These are phyloP conservation scores for Ramphastos sulfuratus DNA, from an alignment of 2,113 vertebrate species.

Conservation along the genomic window DNA sequence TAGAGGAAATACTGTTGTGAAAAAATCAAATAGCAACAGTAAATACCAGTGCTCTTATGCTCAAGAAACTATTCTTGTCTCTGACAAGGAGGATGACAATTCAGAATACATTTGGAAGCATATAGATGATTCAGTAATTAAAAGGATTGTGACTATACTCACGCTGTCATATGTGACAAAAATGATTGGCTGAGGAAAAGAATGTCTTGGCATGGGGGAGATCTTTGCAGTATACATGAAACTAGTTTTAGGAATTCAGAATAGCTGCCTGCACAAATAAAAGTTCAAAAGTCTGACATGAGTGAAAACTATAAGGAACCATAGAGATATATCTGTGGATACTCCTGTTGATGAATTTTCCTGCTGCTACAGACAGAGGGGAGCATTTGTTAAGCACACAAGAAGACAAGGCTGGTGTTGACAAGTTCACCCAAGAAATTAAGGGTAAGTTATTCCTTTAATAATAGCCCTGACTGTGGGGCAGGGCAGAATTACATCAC, in stretches of 20 bases:
- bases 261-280: background rate
- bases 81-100: slow-evolving; percentile 15
- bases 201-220: background rate
- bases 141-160: slow-evolving; percentile 3
- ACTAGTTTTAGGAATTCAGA: slow-evolving; percentile 8
- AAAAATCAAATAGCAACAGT: background rate
- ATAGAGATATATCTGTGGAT: background rate
- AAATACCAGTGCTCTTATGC: background rate
- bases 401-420: slow-evolving; percentile 13
- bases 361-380: background rate
- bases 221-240: background rate
- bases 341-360: slow-evolving; percentile 8
- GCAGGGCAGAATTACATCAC: slow-evolving; percentile 16
- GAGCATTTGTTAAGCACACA: slow-evolving; percentile 31
- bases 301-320: background rate
- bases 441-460: slow-evolving; percentile 37
- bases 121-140: slow-evolving; percentile 27
- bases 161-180: slow-evolving; percentile 19
- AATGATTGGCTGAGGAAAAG: background rate
- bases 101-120: background rate
- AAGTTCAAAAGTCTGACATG: background rate
- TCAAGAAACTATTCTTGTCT: slow-evolving; percentile 8
- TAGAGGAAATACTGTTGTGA: background rate
- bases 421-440: slow-evolving; percentile 55
- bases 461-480: background rate